A percentile compares a stretch with the other conserved stretches of the same genome.
phyloP scores from a whole-genome alignment of 2,888 invertebrate species.

The Ophion costatus region DNA sequence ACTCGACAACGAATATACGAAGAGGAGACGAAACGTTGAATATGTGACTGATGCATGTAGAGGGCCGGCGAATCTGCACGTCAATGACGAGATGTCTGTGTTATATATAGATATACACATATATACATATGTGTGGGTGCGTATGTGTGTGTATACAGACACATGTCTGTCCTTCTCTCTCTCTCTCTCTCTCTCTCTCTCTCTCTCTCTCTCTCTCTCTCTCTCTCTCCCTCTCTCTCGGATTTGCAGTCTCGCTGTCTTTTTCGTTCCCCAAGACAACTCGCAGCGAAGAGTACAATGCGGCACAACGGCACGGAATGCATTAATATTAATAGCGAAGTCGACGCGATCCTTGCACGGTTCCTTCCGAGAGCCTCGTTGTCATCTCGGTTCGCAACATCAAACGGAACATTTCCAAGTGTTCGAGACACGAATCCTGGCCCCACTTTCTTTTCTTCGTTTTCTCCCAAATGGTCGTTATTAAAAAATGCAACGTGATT shows the following conservation, averaged over 20 bases:
- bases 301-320: slow-evolving; percentile 75
- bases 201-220: slow-evolving; percentile 10
- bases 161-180: slow-evolving; percentile 13
- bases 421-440: slow-evolving; percentile 37
- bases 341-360: slow-evolving; percentile 57
- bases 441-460: slow-evolving; percentile 2
- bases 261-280: slow-evolving; percentile 34
- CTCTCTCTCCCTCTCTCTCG: slow-evolving; percentile 19
- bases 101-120: background rate
- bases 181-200: slow-evolving; percentile 15
- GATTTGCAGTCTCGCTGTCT: slow-evolving; percentile 26
- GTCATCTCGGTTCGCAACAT: slow-evolving; percentile 33
- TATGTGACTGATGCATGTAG: slow-evolving; percentile 57
- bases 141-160: background rate
- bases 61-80: slow-evolving; percentile 46
- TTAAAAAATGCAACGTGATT: background rate
- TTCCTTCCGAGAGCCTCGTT: slow-evolving; percentile 51
- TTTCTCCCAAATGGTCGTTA: slow-evolving; percentile 6
- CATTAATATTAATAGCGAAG: slow-evolving; percentile 78
- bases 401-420: slow-evolving; percentile 33
- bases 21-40: slow-evolving; percentile 55
- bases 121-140: no score
- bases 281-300: slow-evolving; percentile 75
- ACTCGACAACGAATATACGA: slow-evolving; percentile 31
- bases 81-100: slow-evolving; percentile 51